Percentiles rank a stretch among this genome's conserved stretches.
Conservation (phyloP, 2,888 invertebrate species). For the Salticus scenicus region DNA sequence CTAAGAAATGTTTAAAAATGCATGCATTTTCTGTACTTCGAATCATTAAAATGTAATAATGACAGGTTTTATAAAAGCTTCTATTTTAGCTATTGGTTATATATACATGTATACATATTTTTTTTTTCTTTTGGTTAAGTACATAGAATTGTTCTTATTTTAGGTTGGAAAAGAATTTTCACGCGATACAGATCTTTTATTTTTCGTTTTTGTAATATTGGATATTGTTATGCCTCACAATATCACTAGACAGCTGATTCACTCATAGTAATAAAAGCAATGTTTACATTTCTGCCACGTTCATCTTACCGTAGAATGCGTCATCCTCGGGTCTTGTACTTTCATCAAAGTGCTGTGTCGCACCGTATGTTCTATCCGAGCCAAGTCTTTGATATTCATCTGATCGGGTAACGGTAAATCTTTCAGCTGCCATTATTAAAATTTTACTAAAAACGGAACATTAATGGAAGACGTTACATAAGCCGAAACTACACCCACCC, state of each 20-base stretch:
- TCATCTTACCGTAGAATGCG: constrained; percentile 53
- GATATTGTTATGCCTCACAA: too few relatives aligned
- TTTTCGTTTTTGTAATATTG: too few relatives aligned
- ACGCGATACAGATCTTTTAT: too few relatives aligned
- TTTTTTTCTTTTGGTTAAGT: too few relatives aligned
- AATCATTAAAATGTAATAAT: too few relatives aligned
- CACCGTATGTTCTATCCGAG: constrained; percentile 46
- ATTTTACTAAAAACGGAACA: not conserved
- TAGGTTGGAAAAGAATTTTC: too few relatives aligned
- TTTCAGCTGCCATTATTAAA: constrained; percentile 41
- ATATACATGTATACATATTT: too few relatives aligned
- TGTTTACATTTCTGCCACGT: constrained; percentile 68
- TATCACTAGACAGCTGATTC: constrained; percentile 36
- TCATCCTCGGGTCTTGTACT: constrained; percentile 47
- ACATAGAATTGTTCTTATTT: too few relatives aligned
- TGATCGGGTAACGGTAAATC: constrained; percentile 53
- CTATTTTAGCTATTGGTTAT: too few relatives aligned
- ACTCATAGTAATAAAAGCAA: not conserved
- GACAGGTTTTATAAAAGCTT: too few relatives aligned
- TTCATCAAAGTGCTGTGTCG: constrained; percentile 46
- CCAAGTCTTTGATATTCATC: constrained; percentile 3
- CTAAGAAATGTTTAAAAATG: too few relatives aligned
- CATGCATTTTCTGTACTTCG: too few relatives aligned
- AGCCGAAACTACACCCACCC: constrained; percentile 23
- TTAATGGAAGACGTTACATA: constrained; percentile 2